phyloP scores from a whole-genome alignment of 1,140 invertebrate genomes.

The Drosophila mauritiana region DNA sequence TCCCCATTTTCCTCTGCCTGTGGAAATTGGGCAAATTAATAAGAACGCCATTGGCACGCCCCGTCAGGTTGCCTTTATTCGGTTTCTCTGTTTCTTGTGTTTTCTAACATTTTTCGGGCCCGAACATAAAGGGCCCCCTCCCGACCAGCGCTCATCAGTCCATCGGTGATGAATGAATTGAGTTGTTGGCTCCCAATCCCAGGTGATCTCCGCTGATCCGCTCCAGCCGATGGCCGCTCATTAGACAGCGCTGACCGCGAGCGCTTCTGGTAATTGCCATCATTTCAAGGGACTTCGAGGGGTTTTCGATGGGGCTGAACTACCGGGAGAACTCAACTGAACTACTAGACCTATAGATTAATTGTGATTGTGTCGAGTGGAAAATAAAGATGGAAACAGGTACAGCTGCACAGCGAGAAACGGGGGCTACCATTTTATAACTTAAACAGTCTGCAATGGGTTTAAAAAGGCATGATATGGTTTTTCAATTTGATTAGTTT shows the following conservation, averaged over 20 bases:
- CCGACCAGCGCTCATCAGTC: constrained; percentile 51
- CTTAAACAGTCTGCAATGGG: too few relatives aligned
- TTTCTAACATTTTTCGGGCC: constrained; percentile 2
- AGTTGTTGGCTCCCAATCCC: constrained; percentile 31
- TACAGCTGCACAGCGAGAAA: constrained; percentile 7
- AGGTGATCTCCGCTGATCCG: constrained; percentile 54
- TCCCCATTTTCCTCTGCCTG: constrained; percentile 54
- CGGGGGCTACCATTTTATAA: neutral
- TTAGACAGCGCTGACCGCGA: constrained; percentile 71
- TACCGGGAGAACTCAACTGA: constrained; percentile 10
- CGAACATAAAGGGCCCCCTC: neutral
- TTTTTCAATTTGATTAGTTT: too few relatives aligned
- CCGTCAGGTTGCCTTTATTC: constrained; percentile 52
- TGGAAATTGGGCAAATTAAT: constrained; percentile 82
- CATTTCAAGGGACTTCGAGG: constrained; percentile 44
- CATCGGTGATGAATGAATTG: constrained; percentile 78
- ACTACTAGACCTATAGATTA: constrained; percentile 66
- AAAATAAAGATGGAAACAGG: constrained; percentile 36
- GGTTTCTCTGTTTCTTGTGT: neutral
- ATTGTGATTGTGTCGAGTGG: constrained; percentile 62
- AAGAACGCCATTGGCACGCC: constrained; percentile 80
- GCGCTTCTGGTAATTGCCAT: constrained; percentile 76
- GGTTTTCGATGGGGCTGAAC: neutral
- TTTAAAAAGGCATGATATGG: too few relatives aligned
- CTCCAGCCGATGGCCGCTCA: constrained; percentile 58